Evolutionary conservation across 2,113 vertebrate genomes (phyloP).

Genomic region (Mus spicilegus): DNA sequence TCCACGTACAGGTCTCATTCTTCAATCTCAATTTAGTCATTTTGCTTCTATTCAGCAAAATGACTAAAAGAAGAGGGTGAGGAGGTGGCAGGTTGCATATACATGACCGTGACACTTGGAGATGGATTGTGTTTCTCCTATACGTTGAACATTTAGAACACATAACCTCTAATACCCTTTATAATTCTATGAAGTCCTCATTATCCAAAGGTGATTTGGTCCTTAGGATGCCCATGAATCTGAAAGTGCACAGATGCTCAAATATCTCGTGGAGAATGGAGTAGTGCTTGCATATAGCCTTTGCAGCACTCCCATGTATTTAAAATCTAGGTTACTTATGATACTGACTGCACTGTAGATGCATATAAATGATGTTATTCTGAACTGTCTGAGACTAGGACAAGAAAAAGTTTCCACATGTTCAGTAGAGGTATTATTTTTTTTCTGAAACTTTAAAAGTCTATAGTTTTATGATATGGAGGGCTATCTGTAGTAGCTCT

Average conservation of each 20-base stretch:
- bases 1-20: neutral
- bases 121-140: neutral
- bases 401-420: neutral
- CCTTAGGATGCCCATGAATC: neutral
- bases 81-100: neutral
- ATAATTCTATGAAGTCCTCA: constrained; percentile 11
- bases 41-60: neutral
- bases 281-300: neutral
- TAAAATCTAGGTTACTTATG: neutral
- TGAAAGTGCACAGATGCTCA: neutral
- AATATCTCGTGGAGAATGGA: neutral
- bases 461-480: neutral
- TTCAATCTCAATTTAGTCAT: neutral
- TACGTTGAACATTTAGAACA: constrained; percentile 3
- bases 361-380: neutral
- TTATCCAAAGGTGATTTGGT: neutral
- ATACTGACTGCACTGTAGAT: neutral
- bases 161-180: neutral
- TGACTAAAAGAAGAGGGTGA: neutral
- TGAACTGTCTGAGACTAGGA: neutral
- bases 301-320: neutral
- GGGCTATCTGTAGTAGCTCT: neutral
- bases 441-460: neutral
- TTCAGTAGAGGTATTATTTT: neutral
- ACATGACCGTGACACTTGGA: neutral